A percentile compares a stretch with the other conserved stretches of the same genome.
These are phyloP conservation scores for Sinocyclocheilus maitianheensis DNA, from an alignment of 2,113 vertebrate genomes.

Conservation along the genomic window DNA sequence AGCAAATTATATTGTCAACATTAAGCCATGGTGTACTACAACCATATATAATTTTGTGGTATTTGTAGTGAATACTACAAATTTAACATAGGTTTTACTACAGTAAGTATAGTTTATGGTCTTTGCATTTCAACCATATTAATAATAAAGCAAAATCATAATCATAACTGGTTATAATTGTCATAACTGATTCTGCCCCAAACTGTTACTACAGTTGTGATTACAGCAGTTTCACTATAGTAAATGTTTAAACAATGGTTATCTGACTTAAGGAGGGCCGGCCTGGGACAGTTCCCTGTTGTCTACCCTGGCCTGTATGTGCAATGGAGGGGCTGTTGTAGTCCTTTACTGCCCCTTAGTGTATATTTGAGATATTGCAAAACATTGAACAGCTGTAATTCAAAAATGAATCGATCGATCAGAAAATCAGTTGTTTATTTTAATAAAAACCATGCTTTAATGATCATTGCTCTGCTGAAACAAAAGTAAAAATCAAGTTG, in stretches of 20 bases:
- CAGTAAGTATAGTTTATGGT: background rate
- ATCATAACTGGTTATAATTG: background rate
- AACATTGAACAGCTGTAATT: background rate
- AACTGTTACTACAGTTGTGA: background rate
- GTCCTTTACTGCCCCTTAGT: constrained; percentile 43
- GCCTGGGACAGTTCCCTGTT: background rate
- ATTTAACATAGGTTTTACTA: background rate
- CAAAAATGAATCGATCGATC: background rate
- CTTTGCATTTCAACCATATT: background rate
- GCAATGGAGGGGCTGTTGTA: background rate
- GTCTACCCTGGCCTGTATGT: background rate
- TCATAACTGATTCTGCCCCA: background rate
- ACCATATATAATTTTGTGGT: background rate
- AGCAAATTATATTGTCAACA: background rate
- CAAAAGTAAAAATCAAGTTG: background rate
- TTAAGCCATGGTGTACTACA: background rate
- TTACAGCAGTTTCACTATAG: background rate
- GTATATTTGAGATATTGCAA: background rate
- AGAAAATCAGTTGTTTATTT: background rate
- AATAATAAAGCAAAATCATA: background rate
- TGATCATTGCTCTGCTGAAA: background rate
- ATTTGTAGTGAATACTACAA: background rate
- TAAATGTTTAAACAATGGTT: background rate
- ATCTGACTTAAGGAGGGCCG: background rate
- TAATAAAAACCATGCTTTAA: background rate